phyloP scores from a whole-genome alignment of 2,888 invertebrate genomes.

The Drosophila austrosaltans region DNA sequence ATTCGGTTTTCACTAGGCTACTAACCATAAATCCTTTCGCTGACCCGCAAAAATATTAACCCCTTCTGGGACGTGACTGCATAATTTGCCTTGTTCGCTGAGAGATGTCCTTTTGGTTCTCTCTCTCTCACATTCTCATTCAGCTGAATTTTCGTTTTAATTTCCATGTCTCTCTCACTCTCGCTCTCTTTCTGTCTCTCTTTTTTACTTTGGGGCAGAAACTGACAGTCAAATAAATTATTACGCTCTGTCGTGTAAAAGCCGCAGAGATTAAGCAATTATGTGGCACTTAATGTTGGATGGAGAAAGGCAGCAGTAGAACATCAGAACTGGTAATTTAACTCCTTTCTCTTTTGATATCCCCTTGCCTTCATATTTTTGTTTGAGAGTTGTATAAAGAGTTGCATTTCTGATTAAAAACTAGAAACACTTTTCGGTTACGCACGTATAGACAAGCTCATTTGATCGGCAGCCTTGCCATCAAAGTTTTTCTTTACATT shows the following conservation, averaged over 20 bases:
- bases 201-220: constrained; percentile 39
- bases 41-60: constrained; percentile 64
- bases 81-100: constrained; percentile 70
- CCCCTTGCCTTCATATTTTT: constrained; percentile 8
- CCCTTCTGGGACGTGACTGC: constrained; percentile 72
- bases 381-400: constrained; percentile 44
- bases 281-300: constrained; percentile 79
- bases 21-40: constrained; percentile 63
- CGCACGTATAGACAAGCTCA: constrained; percentile 54
- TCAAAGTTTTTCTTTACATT: constrained; percentile 44
- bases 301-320: constrained; percentile 6
- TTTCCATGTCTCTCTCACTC: constrained; percentile 56
- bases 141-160: constrained; percentile 70
- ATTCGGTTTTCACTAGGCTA: constrained; percentile 34
- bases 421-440: constrained; percentile 43
- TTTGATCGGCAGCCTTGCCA: constrained; percentile 66
- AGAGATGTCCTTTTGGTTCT: constrained; percentile 22
- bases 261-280: constrained; percentile 80
- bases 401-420: constrained; percentile 60
- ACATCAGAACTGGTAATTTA: constrained; percentile 15
- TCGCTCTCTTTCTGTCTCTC: constrained; percentile 5
- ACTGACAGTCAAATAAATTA: constrained; percentile 77
- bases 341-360: constrained; percentile 13
- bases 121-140: constrained; percentile 28
- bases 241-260: constrained; percentile 79